These are phyloP conservation scores for Porites lutea DNA, from an alignment of 64 coral and sea anemone genomes.

Conservation along the genomic window DNA sequence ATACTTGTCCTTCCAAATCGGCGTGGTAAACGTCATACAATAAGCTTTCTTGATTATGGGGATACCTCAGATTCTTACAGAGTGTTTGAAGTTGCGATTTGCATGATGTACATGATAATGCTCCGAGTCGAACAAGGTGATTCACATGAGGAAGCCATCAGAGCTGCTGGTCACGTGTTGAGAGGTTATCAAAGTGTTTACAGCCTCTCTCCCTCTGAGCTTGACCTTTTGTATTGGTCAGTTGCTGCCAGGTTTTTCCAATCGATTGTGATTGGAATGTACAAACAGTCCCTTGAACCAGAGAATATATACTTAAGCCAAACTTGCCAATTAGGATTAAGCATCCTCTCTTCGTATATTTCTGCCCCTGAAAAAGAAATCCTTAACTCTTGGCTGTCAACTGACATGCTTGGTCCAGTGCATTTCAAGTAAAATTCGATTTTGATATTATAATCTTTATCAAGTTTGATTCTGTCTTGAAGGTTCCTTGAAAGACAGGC, in stretches of 20 bases:
- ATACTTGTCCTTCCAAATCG: constrained; percentile 35
- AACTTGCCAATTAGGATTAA: constrained; percentile 1
- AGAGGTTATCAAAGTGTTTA: constrained; percentile 51
- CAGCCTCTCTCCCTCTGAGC: background rate
- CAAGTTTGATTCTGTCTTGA: no score
- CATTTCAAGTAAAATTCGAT: no score
- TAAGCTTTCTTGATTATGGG: constrained; percentile 76
- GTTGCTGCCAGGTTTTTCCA: constrained; percentile 65
- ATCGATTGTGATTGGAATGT: constrained; percentile 31
- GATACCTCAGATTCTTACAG: constrained; percentile 44
- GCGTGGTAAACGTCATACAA: background rate
- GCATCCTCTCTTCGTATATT: constrained; percentile 52
- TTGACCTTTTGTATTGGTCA: constrained; percentile 38
- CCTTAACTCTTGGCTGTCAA: constrained; percentile 38
- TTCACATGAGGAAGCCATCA: constrained; percentile 31
- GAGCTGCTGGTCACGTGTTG: constrained; percentile 36
- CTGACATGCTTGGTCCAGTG: background rate
- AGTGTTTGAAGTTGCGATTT: constrained; percentile 60
- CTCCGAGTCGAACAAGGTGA: constrained; percentile 22
- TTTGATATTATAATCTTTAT: no score
- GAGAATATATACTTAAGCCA: constrained; percentile 43
- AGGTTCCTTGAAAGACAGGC: no score
- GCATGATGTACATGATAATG: constrained; percentile 61
- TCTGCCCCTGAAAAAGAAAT: background rate
- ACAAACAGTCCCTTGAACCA: constrained; percentile 52